Conservation (phyloP, 2,888 invertebrate genomes). For the Pilophorus perplexus region DNA sequence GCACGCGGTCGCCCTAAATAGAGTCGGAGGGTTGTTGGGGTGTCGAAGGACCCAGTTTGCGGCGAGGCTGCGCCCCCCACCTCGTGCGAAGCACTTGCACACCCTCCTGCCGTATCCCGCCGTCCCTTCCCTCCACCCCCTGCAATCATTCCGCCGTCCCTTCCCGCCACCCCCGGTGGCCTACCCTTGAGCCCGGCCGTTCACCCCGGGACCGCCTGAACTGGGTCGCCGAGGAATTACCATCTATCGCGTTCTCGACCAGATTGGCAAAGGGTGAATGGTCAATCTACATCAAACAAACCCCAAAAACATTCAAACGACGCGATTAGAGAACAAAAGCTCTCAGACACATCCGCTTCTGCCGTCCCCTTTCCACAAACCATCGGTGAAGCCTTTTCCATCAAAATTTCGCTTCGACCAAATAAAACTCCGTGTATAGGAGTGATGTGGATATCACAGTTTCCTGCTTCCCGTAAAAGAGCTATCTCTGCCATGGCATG, state of each 20-base stretch:
- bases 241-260: slow-evolving; percentile 6
- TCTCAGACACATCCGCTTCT: no score
- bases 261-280: slow-evolving; percentile 3
- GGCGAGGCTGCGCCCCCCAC: no score
- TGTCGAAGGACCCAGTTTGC: slow-evolving; percentile 6
- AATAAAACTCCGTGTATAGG: no score
- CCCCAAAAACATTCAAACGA: background rate
- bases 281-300: background rate
- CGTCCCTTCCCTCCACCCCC: background rate
- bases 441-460: no score
- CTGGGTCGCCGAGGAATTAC: slow-evolving; percentile 33
- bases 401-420: no score
- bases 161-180: background rate
- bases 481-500: no score
- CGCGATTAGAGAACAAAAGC: no score
- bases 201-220: slow-evolving; percentile 26
- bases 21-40: background rate
- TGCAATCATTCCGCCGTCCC: background rate
- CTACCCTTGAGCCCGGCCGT: slow-evolving; percentile 36
- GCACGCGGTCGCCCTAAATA: slow-evolving; percentile 6
- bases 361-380: background rate
- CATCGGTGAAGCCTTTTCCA: background rate
- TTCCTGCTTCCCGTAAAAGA: no score
- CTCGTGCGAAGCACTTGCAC: background rate
- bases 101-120: background rate